Percentiles rank a stretch among this genome's conserved stretches.
phyloP scores from a whole-genome alignment of 2,888 invertebrate genomes.

The Ormyrus pomaceus region DNA sequence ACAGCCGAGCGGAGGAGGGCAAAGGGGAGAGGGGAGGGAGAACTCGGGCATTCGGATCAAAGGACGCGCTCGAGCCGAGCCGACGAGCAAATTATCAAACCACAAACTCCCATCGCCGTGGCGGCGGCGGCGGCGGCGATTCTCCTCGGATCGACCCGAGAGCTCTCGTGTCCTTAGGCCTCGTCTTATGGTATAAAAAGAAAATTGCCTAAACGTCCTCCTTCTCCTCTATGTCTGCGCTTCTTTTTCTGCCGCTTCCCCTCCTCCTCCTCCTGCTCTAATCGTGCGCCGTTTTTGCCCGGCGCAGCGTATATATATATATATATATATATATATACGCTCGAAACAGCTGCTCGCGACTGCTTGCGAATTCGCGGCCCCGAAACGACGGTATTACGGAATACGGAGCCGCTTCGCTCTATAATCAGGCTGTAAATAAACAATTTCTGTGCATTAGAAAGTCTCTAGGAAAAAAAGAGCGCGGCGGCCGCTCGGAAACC shows the following conservation, averaged over 20 bases:
- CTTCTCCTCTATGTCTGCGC: slow-evolving; percentile 1
- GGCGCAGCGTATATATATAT: too few species aligned
- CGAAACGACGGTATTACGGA: too few species aligned
- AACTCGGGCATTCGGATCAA: slow-evolving; percentile 27
- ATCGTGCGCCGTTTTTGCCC: background rate
- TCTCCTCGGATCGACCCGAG: slow-evolving; percentile 26
- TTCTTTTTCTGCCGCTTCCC: background rate
- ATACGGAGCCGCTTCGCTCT: too few species aligned
- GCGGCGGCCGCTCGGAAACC: too few species aligned
- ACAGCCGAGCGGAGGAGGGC: background rate
- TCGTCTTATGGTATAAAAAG: slow-evolving; percentile 36
- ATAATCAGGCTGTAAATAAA: too few species aligned
- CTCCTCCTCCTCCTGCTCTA: slow-evolving; percentile 4
- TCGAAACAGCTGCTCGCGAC: slow-evolving; percentile 24
- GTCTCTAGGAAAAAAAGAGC: too few species aligned
- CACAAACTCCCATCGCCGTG: slow-evolving; percentile 52
- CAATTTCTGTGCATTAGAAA: too few species aligned
- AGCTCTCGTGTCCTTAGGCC: slow-evolving; percentile 30
- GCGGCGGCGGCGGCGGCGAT: slow-evolving; percentile 13
- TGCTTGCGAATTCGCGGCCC: background rate
- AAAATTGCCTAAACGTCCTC: slow-evolving; percentile 49
- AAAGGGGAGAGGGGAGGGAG: background rate
- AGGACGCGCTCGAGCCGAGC: slow-evolving; percentile 13
- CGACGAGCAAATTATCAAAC: slow-evolving; percentile 53
- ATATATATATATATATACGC: too few species aligned